Conservation (phyloP, 1,140 invertebrate species). For the Drosophila kurseongensis region DNA sequence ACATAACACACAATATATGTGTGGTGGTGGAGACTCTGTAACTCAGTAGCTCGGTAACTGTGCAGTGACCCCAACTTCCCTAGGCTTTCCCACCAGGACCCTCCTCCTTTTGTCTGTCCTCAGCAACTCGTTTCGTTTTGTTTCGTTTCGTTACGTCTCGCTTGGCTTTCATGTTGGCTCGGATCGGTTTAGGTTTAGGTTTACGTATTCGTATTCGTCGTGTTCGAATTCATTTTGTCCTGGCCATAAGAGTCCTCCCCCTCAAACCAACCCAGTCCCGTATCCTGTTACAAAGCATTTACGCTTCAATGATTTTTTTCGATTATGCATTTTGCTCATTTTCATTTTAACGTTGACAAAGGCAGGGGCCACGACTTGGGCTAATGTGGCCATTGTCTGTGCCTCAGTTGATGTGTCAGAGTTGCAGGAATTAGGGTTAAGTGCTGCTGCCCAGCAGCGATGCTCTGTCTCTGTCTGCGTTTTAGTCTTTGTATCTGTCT, state of each 20-base stretch:
- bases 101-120: constrained; percentile 51
- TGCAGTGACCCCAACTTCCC: constrained; percentile 69
- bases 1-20: not conserved
- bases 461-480: constrained; percentile 15
- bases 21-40: not conserved
- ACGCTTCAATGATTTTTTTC: constrained; percentile 78
- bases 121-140: constrained; percentile 31
- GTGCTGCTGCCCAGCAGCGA: constrained; percentile 42
- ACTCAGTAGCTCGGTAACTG: constrained; percentile 20
- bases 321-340: constrained; percentile 80
- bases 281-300: constrained; percentile 80
- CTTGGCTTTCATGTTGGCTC: constrained; percentile 29
- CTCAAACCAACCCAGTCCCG: constrained; percentile 1
- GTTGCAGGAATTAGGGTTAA: constrained; percentile 69
- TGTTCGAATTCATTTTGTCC: constrained; percentile 3
- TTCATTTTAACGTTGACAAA: constrained; percentile 78
- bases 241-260: not conserved
- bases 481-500: not conserved
- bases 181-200: constrained; percentile 16
- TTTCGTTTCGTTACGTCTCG: constrained; percentile 9
- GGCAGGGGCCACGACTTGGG: constrained; percentile 50
- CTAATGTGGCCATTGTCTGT: constrained; percentile 65
- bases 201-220: constrained; percentile 7
- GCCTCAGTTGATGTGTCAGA: constrained; percentile 48
- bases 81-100: constrained; percentile 38